Evolutionary conservation across 2,797 vertebrate species (phyloP).

Genomic region (Coluber constrictor): DNA sequence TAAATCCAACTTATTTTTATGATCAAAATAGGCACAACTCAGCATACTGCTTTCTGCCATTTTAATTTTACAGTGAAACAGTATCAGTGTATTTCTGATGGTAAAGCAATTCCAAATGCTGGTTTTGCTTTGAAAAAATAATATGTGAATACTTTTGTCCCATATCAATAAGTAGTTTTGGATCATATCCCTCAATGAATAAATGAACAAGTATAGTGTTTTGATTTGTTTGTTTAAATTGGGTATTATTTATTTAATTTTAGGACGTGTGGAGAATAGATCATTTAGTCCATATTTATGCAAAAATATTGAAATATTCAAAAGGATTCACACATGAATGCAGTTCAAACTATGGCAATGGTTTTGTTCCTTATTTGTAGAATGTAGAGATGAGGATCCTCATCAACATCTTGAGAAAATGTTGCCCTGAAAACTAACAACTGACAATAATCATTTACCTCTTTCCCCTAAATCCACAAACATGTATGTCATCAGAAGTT

Average conservation of each 20-base stretch:
- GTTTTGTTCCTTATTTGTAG: not conserved
- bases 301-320: not conserved
- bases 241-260: not conserved
- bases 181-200: not conserved
- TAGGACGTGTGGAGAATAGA: not conserved
- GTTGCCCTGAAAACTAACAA: not conserved
- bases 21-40: not conserved
- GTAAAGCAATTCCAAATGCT: not conserved
- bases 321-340: not conserved
- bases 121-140: not conserved
- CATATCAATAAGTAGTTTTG: not conserved
- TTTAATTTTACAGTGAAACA: not conserved
- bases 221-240: not conserved
- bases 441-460: not conserved
- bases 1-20: not conserved
- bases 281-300: not conserved
- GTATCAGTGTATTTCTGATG: not conserved
- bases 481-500: not conserved
- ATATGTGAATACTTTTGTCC: not conserved
- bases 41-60: not conserved
- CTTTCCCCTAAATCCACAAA: not conserved
- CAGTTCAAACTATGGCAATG: not conserved
- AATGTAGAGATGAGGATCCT: not conserved
- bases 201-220: not conserved
- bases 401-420: too few species aligned